phyloP scores from a whole-genome alignment of 2,113 vertebrate species.

The Sapayoa aenigma region DNA sequence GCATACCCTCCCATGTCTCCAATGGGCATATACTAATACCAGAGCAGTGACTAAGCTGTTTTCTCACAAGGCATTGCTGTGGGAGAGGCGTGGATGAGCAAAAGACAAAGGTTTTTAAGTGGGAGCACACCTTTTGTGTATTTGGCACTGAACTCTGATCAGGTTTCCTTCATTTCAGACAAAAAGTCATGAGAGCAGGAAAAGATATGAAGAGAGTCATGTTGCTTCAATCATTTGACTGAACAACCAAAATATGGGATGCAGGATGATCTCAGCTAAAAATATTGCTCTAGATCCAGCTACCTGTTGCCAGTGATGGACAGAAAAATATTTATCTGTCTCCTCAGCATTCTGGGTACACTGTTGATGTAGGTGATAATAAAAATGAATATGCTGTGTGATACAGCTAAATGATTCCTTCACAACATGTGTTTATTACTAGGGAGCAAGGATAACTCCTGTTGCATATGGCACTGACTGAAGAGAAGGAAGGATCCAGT shows the following conservation, averaged over 20 bases:
- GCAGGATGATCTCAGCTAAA: not conserved
- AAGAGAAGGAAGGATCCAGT: not conserved
- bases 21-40: not conserved
- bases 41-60: not conserved
- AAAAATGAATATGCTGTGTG: not conserved
- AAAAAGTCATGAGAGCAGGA: not conserved
- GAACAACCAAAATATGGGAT: not conserved
- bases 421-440: constrained; percentile 29
- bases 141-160: not conserved
- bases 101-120: not conserved
- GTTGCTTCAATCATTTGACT: not conserved
- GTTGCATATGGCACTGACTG: constrained; percentile 89
- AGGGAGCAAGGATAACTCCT: constrained; percentile 97
- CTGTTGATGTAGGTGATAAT: not conserved
- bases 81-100: not conserved
- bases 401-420: not conserved
- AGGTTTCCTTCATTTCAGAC: not conserved
- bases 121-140: not conserved
- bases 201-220: not conserved
- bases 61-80: not conserved
- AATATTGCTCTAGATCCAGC: not conserved
- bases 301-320: not conserved
- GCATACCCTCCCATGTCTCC: not conserved
- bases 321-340: not conserved
- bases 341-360: not conserved